Base-by-base conservation (phyloP, 2,888 invertebrate genomes). In the Cephus rjabovi region DNA sequence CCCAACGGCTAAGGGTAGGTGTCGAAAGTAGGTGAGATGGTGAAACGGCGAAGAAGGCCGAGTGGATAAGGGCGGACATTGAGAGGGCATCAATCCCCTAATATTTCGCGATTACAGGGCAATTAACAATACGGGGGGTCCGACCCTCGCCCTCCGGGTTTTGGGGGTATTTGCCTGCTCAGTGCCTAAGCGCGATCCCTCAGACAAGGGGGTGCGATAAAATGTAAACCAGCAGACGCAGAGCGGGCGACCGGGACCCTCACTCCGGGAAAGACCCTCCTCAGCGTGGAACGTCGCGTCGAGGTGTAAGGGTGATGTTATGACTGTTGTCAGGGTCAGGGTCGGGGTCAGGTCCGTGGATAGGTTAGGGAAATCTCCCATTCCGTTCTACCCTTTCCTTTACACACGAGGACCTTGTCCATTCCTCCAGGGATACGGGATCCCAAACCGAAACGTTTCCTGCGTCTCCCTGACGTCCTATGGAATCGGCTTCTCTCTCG, bases 271-370 rank as follows among this genome's bases (percentile, higher is more conserved):
- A 83, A 87, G 87, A 87, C 86, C 86, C 88, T 87, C 86, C 82
- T 84, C 83, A 80, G 83, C 85, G 83, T 74, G 74, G 77, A 79
- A 77, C 79, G 79, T 80, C 81, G 85, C 79, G 79, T 80, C 81
- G 85, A 88, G 86, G 84, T 87, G 84, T 85, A 87, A 88, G 88
- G 88, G 87, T 85, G 87, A 83, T 87, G 85, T 89, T 89, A 86
- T 86, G 87, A 87, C 87, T 86, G 86, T 87, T 87, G 85, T 84
- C 87, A 81, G 83, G 89, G 89, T 90, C 90, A 88, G 87, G 88
- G 70, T 33, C 70, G 75, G 74, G 78, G 87, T 89, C 87, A 86
- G 80, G 83, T 81, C 79, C 81, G 82, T 81, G 83, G 84, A 85
- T 86, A 85, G 85, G 83, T 84, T 85, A 85, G 85, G 85, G 85